Evolutionary conservation across 2,113 vertebrate genomes (phyloP).

Genomic region (Craseonycteris thonglongyai): DNA sequence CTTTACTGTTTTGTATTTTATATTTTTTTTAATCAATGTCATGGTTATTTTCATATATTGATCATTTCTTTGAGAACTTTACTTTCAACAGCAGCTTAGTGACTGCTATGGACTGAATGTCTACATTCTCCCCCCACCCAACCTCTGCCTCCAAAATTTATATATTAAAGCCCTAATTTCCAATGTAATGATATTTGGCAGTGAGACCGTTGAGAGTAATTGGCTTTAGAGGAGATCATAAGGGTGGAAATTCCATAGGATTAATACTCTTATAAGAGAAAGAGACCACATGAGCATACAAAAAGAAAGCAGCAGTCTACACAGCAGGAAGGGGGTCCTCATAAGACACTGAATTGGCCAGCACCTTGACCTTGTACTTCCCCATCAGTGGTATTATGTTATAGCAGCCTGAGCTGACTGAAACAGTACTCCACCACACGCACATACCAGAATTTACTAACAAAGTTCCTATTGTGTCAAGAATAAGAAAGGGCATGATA

Average conservation of each 20-base stretch:
- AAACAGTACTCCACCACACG: neutral
- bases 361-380: neutral
- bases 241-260: neutral
- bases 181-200: neutral
- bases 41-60: neutral
- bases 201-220: neutral
- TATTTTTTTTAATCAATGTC: neutral
- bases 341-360: neutral
- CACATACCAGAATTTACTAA: neutral
- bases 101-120: neutral
- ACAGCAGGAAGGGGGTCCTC: neutral
- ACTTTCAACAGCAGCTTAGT: neutral
- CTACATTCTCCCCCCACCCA: neutral
- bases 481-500: neutral
- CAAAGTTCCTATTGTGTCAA: neutral
- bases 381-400: neutral
- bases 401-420: neutral
- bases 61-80: neutral
- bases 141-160: too few relatives aligned
- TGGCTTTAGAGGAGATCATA: neutral
- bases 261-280: neutral
- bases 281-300: neutral
- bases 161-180: neutral
- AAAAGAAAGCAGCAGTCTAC: neutral
- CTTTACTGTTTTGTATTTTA: neutral